phyloP scores from a whole-genome alignment of 2,797 vertebrate species.

The Todus mexicanus region DNA sequence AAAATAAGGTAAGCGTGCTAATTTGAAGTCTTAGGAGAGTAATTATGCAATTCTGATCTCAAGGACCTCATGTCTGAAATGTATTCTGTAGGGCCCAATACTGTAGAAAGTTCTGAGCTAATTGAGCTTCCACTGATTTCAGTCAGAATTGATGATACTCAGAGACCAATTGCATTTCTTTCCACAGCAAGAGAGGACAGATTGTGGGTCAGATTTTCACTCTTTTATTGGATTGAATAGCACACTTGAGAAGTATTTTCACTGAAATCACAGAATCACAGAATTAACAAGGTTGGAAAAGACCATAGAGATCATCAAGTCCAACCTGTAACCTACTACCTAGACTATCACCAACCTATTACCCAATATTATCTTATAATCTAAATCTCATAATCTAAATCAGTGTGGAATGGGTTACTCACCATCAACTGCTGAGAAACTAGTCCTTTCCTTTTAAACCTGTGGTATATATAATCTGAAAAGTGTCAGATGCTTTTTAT shows the following conservation, averaged over 20 bases:
- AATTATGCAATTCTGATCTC: constrained; percentile 39
- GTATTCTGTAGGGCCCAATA: not conserved
- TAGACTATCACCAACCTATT: too few relatives aligned
- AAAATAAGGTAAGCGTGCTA: constrained; percentile 34
- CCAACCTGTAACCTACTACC: too few relatives aligned
- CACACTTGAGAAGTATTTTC: constrained; percentile 39
- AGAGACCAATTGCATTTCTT: constrained; percentile 20
- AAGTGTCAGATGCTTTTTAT: constrained; percentile 16
- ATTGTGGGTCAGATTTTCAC: not conserved
- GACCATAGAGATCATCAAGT: too few relatives aligned
- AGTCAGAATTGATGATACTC: not conserved
- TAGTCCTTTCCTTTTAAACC: constrained; percentile 15
- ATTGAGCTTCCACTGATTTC: constrained; percentile 12
- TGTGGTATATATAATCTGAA: not conserved
- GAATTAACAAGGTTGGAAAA: too few relatives aligned
- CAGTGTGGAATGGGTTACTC: not conserved
- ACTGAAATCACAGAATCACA: too few relatives aligned
- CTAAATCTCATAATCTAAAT: too few relatives aligned
- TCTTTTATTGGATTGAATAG: not conserved
- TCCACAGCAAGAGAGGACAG: constrained; percentile 1
- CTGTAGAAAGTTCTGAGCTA: not conserved
- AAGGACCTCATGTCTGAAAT: not conserved
- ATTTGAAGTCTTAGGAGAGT: constrained; percentile 18
- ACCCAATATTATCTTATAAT: too few relatives aligned
- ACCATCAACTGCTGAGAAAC: not conserved